A percentile compares a stretch with the other conserved stretches of the same genome.
phyloP scores from a whole-genome alignment of 2,113 vertebrate species.

The Xyrauchen texanus region DNA sequence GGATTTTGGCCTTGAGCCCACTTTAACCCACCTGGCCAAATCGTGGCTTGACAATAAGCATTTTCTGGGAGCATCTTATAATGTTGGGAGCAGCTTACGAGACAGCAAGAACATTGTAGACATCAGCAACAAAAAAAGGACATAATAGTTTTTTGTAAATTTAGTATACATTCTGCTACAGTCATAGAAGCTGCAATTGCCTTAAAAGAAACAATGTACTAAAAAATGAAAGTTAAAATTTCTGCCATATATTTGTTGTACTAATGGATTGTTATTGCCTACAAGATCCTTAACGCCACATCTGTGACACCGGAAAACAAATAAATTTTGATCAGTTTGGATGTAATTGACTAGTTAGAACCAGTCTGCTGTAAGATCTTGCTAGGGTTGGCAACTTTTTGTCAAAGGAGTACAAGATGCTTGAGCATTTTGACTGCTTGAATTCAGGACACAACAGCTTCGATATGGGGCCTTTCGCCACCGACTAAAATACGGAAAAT shows the following conservation, averaged over 20 bases:
- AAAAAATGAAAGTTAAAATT: not conserved
- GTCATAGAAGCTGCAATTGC: too few species aligned
- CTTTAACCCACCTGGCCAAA: not conserved
- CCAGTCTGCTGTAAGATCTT: not conserved
- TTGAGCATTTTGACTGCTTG: too few species aligned
- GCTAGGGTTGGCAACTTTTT: not conserved
- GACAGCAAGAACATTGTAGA: too few species aligned
- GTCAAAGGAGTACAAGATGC: too few species aligned
- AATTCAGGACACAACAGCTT: too few species aligned
- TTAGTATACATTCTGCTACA: too few species aligned
- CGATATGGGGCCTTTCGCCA: too few species aligned
- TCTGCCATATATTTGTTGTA: not conserved
- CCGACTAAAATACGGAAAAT: too few species aligned
- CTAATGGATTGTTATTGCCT: not conserved
- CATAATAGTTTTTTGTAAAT: too few species aligned
- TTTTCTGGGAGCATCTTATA: not conserved
- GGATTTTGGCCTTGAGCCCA: constrained; percentile 7
- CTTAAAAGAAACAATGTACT: not conserved
- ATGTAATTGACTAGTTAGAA: not conserved
- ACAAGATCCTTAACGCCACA: not conserved
- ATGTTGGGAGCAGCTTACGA: too few species aligned
- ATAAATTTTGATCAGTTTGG: not conserved
- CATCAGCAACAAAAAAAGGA: not conserved
- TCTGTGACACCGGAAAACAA: too few species aligned
- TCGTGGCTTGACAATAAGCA: not conserved